Percentiles rank a stretch among this genome's conserved stretches.
These are phyloP conservation scores for Monodelphis domestica DNA, from an alignment of 2,797 vertebrate species.

Conservation along the genomic window DNA sequence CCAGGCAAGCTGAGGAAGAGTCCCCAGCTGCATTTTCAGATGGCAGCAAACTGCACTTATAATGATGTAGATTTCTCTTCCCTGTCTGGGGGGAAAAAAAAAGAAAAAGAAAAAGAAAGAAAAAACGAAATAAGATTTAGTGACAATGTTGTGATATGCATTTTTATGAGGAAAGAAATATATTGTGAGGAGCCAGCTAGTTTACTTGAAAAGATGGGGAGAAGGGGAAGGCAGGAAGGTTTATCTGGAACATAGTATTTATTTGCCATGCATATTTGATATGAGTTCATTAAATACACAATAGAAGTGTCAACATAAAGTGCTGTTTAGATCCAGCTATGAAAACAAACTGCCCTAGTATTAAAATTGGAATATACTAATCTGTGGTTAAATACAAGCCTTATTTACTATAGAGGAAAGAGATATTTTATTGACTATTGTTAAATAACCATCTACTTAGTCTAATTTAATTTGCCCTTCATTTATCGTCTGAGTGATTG, in stretches of 20 bases:
- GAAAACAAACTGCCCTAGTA: slow-evolving; percentile 82
- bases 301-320: slow-evolving; percentile 88
- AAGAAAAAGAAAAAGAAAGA: neutral
- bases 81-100: slow-evolving; percentile 65
- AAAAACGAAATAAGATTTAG: slow-evolving; percentile 78
- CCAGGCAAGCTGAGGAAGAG: slow-evolving; percentile 64
- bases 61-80: slow-evolving; percentile 74
- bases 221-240: slow-evolving; percentile 68
- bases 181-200: slow-evolving; percentile 71
- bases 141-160: slow-evolving; percentile 71
- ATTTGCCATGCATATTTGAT: slow-evolving; percentile 89
- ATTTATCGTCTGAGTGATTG: slow-evolving; percentile 75
- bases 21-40: slow-evolving; percentile 74
- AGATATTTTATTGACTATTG: slow-evolving; percentile 82
- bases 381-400: slow-evolving; percentile 83
- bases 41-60: slow-evolving; percentile 4
- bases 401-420: slow-evolving; percentile 82
- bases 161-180: slow-evolving; percentile 83
- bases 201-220: slow-evolving; percentile 75
- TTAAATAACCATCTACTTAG: slow-evolving; percentile 85
- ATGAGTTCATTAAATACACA: slow-evolving; percentile 85
- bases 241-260: slow-evolving; percentile 84
- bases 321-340: slow-evolving; percentile 84
- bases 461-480: slow-evolving; percentile 84
- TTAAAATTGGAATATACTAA: slow-evolving; percentile 82